Percentiles rank a stretch among this genome's conserved stretches.
Conservation (phyloP, 2,113 vertebrate genomes). For the Sylvilagus bachmani region DNA sequence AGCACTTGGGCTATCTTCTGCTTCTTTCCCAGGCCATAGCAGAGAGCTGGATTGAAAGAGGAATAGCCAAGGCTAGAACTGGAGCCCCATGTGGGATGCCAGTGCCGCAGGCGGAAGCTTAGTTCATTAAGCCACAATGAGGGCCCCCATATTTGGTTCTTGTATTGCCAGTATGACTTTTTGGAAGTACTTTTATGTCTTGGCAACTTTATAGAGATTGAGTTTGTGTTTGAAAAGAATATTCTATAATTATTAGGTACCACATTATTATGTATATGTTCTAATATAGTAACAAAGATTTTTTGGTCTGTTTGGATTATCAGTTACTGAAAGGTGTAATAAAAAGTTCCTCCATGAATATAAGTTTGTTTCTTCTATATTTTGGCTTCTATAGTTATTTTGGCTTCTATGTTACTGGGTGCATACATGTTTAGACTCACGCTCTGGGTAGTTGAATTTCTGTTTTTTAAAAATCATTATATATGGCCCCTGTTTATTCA, state of each 20-base stretch:
- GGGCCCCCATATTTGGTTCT: neutral
- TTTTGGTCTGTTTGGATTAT: neutral
- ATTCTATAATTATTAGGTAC: neutral
- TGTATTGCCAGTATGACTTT: neutral
- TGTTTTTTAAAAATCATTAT: neutral
- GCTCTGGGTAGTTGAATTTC: neutral
- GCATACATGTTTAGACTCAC: neutral
- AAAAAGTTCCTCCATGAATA: neutral
- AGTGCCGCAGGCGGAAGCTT: too few species aligned
- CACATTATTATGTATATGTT: neutral
- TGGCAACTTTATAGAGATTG: neutral
- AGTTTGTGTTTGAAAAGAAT: constrained; percentile 17
- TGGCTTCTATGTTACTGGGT: neutral
- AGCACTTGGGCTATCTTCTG: too few species aligned
- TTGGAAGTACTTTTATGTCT: constrained; percentile 25
- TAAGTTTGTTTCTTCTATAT: neutral
- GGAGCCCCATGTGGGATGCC: too few species aligned
- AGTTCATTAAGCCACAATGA: too few species aligned
- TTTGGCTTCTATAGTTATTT: constrained; percentile 20
- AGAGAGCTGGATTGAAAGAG: too few species aligned
- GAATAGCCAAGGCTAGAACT: too few species aligned
- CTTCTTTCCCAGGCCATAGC: too few species aligned
- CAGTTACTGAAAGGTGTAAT: neutral
- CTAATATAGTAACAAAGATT: neutral
- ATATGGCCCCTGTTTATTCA: neutral